Base-by-base conservation (phyloP, 2,113 vertebrate genomes). In the Ictidomys tridecemlineatus region DNA sequence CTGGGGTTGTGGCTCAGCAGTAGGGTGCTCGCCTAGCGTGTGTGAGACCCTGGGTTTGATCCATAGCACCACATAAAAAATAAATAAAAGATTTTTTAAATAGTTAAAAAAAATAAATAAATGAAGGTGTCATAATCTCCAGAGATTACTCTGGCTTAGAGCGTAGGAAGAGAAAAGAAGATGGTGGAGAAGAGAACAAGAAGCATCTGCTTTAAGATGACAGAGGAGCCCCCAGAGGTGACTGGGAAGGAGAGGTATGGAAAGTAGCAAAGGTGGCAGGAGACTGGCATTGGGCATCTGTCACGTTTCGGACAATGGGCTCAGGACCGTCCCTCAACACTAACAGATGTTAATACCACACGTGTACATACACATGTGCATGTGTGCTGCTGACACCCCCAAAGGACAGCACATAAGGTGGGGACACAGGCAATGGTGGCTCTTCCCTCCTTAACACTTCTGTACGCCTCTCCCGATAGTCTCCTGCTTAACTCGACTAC, bases 311-410 rank as follows among this genome's bases (percentile, higher is more conserved):
- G 69, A 30, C 10, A 8, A 42, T 56, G 24, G 83, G 70, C 80
- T 61, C 58, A 78, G 22, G 58, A 65, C 39, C 74, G 51, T 37
- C 34, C 56, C 86, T 42, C 39, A 70, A 67, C 82, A 56, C 37
- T 0, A 34, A 79, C 5, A 82, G 4, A 45, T 24, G 34, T 4
- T 4, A 8, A 42, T 8, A 39, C 53, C 20, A 56, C 8, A 9
- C 2, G 45, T 32, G 34, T 4, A 67, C 12, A 12, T 13, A 51
- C 2, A 51, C 8, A 9, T 1, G 30, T 48, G 34, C 1, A 9
- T 1, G 30, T 48, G 34, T 1, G 77, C 12, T 56, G 53, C 17
- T 58, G 0, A 14, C 14, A 63, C 2, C 13, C 2, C 34, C 0
- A 28, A 8, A 58, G 53, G 53, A 56, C 5, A 16, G 14, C 13